A percentile compares a stretch with the other conserved stretches of the same genome.
Conservation (phyloP, 2,888 invertebrate species). For the Lumbricus terrestris region DNA sequence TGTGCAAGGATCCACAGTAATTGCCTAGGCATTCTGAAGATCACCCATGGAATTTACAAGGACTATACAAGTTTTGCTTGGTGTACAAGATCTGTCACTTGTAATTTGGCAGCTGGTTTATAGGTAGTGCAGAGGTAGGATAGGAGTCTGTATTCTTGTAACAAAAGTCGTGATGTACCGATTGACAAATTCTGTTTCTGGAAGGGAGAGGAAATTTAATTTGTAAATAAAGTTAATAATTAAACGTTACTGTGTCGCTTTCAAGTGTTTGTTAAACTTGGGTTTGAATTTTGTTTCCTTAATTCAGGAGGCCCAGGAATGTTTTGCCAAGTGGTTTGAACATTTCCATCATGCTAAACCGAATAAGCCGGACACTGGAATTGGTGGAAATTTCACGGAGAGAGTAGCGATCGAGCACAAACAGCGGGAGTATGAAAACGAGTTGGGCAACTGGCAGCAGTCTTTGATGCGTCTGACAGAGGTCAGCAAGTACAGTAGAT, state of each 20-base stretch:
- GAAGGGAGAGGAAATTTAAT: background rate
- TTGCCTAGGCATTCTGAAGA: background rate
- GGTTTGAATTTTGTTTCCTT: too few relatives aligned
- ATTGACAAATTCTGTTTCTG: background rate
- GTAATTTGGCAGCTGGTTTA: too few relatives aligned
- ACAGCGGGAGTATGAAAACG: slow-evolving; percentile 75
- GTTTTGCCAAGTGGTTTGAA: slow-evolving; percentile 85
- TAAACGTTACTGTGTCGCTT: background rate
- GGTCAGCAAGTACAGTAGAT: slow-evolving; percentile 56
- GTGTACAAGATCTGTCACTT: background rate
- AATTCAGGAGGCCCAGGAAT: slow-evolving; percentile 75
- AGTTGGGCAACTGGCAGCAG: slow-evolving; percentile 68
- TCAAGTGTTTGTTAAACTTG: background rate
- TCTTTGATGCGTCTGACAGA: slow-evolving; percentile 71
- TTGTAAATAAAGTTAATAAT: background rate
- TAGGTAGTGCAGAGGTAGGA: background rate
- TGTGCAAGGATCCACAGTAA: background rate
- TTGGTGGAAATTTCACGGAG: slow-evolving; percentile 72
- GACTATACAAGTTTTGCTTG: background rate
- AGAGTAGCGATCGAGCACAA: slow-evolving; percentile 84
- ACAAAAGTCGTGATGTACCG: too few relatives aligned
- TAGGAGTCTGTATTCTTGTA: background rate
- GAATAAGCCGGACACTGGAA: slow-evolving; percentile 46
- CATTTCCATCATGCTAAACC: slow-evolving; percentile 80
- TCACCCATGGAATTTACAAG: background rate